Evolutionary conservation across 1,140 invertebrate species (phyloP).

Genomic region (Anoplolepis gracilipes): DNA sequence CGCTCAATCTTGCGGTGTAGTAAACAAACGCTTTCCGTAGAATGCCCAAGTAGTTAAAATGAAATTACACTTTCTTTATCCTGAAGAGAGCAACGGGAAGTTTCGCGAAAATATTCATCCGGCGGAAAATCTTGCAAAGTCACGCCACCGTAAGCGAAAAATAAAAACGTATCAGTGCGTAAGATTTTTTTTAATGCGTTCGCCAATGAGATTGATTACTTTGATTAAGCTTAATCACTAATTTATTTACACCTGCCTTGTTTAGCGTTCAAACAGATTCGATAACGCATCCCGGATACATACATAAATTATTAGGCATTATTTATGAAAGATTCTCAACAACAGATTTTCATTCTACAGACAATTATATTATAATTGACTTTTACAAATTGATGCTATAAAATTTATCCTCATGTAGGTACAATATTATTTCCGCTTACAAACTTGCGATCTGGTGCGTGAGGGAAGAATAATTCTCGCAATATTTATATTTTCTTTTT

Average conservation of each 20-base stretch:
- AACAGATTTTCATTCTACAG: too few species aligned
- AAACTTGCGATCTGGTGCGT: background rate
- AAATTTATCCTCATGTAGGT: too few species aligned
- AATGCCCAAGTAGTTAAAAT: background rate
- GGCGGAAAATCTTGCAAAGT: slow-evolving; percentile 27
- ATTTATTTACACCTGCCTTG: background rate
- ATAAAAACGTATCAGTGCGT: background rate
- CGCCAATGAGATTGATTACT: background rate
- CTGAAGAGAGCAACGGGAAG: background rate
- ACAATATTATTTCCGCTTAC: background rate
- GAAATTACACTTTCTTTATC: slow-evolving; percentile 28
- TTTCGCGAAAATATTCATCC: slow-evolving; percentile 36
- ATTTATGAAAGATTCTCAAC: background rate
- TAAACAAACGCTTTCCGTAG: slow-evolving; percentile 23
- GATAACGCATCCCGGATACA: background rate
- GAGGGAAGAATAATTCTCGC: background rate
- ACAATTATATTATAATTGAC: background rate
- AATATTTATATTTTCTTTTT: background rate
- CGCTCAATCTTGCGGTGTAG: background rate
- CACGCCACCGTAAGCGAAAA: slow-evolving; percentile 36
- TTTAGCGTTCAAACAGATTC: background rate
- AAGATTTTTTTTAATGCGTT: background rate
- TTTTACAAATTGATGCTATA: background rate
- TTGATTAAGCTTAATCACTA: background rate
- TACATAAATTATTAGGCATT: too few species aligned